Evolutionary conservation across 2,797 vertebrate genomes (phyloP).

Genomic region (Streptopelia turtur): DNA sequence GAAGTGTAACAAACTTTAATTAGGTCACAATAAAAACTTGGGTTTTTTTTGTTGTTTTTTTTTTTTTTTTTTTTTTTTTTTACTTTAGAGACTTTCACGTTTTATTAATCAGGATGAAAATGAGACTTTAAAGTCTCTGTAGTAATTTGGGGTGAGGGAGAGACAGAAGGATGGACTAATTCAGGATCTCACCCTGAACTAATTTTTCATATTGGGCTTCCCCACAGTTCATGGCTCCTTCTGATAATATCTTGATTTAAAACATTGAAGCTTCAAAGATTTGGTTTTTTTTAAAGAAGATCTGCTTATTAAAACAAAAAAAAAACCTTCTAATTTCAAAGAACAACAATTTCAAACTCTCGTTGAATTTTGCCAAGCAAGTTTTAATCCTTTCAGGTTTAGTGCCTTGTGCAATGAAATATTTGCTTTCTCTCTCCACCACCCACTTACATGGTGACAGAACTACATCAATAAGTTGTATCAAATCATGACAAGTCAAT

Average conservation of each 20-base stretch:
- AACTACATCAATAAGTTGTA: neutral
- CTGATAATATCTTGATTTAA: neutral
- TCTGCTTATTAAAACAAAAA: neutral
- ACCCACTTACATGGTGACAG: neutral
- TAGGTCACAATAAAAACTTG: neutral
- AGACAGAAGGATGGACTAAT: neutral
- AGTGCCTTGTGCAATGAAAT: neutral
- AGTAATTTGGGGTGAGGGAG: neutral
- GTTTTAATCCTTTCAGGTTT: neutral
- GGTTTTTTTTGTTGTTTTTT: no score
- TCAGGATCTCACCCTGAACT: neutral
- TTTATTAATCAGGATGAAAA: neutral
- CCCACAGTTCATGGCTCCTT: neutral
- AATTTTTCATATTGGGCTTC: neutral
- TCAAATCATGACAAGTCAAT: neutral
- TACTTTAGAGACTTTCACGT: neutral
- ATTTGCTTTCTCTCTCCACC: neutral
- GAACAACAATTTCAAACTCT: neutral
- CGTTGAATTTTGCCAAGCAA: neutral
- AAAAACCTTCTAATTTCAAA: neutral
- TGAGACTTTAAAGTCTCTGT: neutral
- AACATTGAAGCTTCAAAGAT: neutral
- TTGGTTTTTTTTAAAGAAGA: rapidly evolving
- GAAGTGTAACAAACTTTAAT: neutral
- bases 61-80: neutral